These are phyloP conservation scores for Craseonycteris thonglongyai DNA, from an alignment of 2,113 vertebrate genomes.

Conservation along the genomic window DNA sequence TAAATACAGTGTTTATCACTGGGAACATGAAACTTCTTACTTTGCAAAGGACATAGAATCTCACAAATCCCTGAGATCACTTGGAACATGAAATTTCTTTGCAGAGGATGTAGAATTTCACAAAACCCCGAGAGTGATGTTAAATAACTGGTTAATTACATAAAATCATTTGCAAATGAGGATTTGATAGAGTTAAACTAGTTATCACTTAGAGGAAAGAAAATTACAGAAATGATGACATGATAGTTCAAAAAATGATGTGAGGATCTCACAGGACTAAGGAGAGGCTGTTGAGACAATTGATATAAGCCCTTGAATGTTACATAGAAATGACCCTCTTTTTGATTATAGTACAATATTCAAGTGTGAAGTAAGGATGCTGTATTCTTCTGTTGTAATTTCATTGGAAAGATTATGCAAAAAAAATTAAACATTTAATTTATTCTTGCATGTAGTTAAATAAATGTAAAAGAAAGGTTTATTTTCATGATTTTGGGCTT, in stretches of 20 bases:
- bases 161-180: constrained; percentile 1
- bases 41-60: background rate
- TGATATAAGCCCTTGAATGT: constrained; percentile 17
- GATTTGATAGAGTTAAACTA: background rate
- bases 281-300: background rate
- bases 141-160: background rate
- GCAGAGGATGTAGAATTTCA: background rate
- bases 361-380: constrained; percentile 11
- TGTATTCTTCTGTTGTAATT: constrained; percentile 20
- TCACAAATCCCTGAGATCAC: background rate
- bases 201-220: constrained; percentile 23
- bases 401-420: background rate
- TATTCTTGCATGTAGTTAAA: background rate
- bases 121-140: background rate
- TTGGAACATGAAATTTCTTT: constrained; percentile 15
- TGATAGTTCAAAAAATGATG: background rate
- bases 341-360: background rate
- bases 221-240: background rate
- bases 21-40: constrained; percentile 15
- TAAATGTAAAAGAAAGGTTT: background rate
- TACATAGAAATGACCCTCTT: background rate
- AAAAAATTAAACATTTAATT: background rate
- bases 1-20: background rate
- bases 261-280: constrained; percentile 16
- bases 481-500: background rate